phyloP scores from a whole-genome alignment of 1,140 invertebrate species.

The Sycophaga agraensis region DNA sequence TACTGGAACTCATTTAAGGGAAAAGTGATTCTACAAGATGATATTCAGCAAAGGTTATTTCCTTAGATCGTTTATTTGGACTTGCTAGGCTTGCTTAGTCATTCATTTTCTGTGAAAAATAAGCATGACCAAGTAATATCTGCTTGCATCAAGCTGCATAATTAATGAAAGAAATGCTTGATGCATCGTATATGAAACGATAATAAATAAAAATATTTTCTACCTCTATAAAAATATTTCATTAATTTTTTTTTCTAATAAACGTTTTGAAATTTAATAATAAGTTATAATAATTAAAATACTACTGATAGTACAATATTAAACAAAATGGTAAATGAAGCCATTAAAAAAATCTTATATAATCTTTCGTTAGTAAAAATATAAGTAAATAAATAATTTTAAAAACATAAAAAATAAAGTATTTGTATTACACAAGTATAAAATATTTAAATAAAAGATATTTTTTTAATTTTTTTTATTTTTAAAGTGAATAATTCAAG shows the following conservation, averaged over 20 bases:
- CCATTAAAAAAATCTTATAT: too few relatives aligned
- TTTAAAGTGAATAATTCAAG: too few relatives aligned
- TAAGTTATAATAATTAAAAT: too few relatives aligned
- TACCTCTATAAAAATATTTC: not conserved
- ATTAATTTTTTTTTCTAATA: not conserved
- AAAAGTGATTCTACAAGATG: constrained; percentile 86
- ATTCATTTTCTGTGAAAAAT: constrained; percentile 94
- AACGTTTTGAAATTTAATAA: too few relatives aligned
- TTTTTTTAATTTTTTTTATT: too few relatives aligned
- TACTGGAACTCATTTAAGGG: constrained; percentile 54
- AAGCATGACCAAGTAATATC: constrained; percentile 99
- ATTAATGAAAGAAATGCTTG: constrained; percentile 65
- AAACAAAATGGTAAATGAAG: too few relatives aligned
- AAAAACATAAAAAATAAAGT: too few relatives aligned
- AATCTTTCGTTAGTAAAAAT: too few relatives aligned
- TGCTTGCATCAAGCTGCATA: constrained; percentile 88
- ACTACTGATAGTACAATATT: too few relatives aligned
- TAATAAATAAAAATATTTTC: constrained; percentile 37
- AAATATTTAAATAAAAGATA: too few relatives aligned
- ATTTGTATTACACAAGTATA: too few relatives aligned
- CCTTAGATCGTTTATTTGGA: constrained; percentile 85
- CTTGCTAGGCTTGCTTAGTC: constrained; percentile 95
- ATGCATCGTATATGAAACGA: constrained; percentile 53
- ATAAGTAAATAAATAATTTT: too few relatives aligned
- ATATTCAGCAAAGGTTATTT: constrained; percentile 90